These are phyloP conservation scores for Dicentrarchus labrax DNA, from an alignment of 2,113 vertebrate genomes.

Conservation along the genomic window DNA sequence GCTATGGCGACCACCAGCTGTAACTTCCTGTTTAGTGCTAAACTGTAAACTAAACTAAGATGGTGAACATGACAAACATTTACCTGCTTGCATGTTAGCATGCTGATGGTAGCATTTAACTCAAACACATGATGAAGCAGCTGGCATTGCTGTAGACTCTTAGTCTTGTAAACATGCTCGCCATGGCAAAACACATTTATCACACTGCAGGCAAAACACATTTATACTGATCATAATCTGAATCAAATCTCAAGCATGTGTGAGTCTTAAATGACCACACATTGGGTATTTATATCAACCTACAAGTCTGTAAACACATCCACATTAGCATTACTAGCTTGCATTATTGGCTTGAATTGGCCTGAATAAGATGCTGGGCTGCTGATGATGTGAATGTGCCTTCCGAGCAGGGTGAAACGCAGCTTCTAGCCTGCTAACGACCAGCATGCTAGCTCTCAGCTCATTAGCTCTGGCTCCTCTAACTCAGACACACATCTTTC, in stretches of 20 bases:
- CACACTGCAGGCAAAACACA: too few relatives aligned
- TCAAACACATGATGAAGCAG: too few relatives aligned
- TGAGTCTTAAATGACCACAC: background rate
- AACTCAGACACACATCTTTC: constrained; percentile 65
- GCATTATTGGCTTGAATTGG: background rate
- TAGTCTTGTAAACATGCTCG: too few relatives aligned
- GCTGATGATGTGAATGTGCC: constrained; percentile 47
- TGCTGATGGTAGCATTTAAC: too few relatives aligned
- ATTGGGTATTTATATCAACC: background rate
- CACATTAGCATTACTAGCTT: constrained; percentile 11
- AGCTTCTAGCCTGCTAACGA: constrained; percentile 46
- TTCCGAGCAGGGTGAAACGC: constrained; percentile 19
- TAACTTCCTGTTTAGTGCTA: too few relatives aligned
- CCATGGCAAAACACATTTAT: too few relatives aligned
- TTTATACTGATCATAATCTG: too few relatives aligned
- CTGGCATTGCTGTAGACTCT: too few relatives aligned
- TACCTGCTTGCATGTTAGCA: too few relatives aligned
- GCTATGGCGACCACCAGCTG: too few relatives aligned
- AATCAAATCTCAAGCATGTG: background rate
- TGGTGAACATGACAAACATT: too few relatives aligned
- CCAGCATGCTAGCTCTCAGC: constrained; percentile 64
- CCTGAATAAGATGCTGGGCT: constrained; percentile 23
- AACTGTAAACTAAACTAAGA: too few relatives aligned
- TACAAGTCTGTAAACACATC: constrained; percentile 17
- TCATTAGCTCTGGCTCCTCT: constrained; percentile 70